Evolutionary conservation across 2,888 invertebrate species (phyloP).

Genomic region (Ichneumoninae sp.): DNA sequence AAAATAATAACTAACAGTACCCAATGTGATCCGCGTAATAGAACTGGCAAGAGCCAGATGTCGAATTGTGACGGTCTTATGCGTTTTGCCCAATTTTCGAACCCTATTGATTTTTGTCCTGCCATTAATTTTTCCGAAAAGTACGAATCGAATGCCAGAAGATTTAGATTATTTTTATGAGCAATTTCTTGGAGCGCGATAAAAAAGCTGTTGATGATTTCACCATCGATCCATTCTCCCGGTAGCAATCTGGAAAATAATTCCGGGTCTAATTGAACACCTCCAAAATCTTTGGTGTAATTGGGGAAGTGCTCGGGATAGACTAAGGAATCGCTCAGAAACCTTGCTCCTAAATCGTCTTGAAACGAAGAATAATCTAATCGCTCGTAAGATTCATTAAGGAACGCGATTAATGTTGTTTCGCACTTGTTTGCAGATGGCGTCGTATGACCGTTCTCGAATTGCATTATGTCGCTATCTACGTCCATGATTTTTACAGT

Average conservation of each 20-base stretch:
- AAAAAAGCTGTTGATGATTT: conserved; percentile 36
- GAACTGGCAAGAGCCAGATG: conserved; percentile 20
- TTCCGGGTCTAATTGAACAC: neutral
- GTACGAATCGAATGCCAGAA: conserved; percentile 21
- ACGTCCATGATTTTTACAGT: neutral
- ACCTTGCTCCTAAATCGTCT: conserved; percentile 6
- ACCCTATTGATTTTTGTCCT: conserved; percentile 4
- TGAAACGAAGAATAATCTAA: neutral
- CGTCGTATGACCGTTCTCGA: neutral
- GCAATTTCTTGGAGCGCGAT: conserved; percentile 29
- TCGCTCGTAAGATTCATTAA: neutral
- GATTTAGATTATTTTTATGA: neutral
- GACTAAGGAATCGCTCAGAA: neutral
- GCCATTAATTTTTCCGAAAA: conserved; percentile 15
- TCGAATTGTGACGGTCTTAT: conserved; percentile 17
- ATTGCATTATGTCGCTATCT: neutral
- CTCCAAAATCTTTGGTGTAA: conserved; percentile 14
- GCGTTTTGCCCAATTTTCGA: conserved; percentile 4
- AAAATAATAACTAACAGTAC: conserved; percentile 19
- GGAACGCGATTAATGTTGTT: neutral
- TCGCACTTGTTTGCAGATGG: neutral
- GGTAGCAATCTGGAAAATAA: conserved; percentile 9
- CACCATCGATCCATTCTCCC: conserved; percentile 19
- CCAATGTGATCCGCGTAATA: neutral
- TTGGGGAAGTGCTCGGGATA: conserved; percentile 20